phyloP scores from a whole-genome alignment of 2,888 invertebrate species.

The Neria commutata region DNA sequence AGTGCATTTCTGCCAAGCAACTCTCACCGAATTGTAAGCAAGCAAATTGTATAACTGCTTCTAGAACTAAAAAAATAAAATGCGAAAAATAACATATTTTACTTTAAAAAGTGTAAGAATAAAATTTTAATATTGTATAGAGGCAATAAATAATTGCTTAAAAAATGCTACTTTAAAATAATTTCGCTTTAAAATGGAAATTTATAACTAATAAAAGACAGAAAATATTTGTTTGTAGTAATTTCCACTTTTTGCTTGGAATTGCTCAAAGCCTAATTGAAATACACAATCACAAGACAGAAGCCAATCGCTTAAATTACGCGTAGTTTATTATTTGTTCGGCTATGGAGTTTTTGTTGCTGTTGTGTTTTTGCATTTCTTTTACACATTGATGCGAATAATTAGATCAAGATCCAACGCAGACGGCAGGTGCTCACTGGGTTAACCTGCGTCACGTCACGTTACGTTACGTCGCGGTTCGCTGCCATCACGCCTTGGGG shows the following conservation, averaged over 20 bases:
- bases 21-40: too few relatives aligned
- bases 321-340: constrained; percentile 37
- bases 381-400: too few relatives aligned
- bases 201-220: constrained; percentile 13
- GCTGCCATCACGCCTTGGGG: constrained; percentile 64
- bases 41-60: too few relatives aligned
- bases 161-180: constrained; percentile 9
- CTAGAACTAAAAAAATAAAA: too few relatives aligned
- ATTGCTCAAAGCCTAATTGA: not conserved
- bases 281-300: constrained; percentile 2
- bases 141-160: not conserved
- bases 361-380: not conserved
- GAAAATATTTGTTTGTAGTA: constrained; percentile 15
- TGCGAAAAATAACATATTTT: too few relatives aligned
- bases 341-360: constrained; percentile 22
- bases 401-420: not conserved
- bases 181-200: constrained; percentile 17
- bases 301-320: too few relatives aligned
- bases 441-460: too few relatives aligned
- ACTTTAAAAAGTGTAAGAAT: not conserved
- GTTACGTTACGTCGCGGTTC: not conserved
- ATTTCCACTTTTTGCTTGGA: not conserved
- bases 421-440: not conserved
- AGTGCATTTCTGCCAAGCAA: too few relatives aligned
- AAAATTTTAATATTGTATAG: not conserved